Percentiles rank a stretch among this genome's conserved stretches.
These are phyloP conservation scores for Sula dactylatra DNA, from an alignment of 2,113 vertebrate genomes.

Conservation along the genomic window DNA sequence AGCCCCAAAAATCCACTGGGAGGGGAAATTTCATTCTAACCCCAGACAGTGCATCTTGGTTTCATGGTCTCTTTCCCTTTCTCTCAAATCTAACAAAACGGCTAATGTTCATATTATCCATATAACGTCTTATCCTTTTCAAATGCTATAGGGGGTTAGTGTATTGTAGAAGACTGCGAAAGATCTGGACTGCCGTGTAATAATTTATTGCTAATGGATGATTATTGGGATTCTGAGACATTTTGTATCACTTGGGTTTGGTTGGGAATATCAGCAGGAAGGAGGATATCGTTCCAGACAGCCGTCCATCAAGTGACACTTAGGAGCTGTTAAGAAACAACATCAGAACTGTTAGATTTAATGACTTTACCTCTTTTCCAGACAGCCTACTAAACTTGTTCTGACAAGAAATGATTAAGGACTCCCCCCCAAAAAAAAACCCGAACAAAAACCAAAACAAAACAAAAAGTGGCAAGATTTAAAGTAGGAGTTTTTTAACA, in stretches of 20 bases:
- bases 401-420: not conserved
- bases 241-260: not conserved
- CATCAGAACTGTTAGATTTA: not conserved
- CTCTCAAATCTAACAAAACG: not conserved
- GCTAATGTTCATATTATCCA: not conserved
- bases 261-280: not conserved
- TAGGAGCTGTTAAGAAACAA: not conserved
- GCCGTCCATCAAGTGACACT: not conserved
- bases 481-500: not conserved
- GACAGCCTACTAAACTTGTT: not conserved
- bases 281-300: not conserved
- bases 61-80: not conserved
- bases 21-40: not conserved
- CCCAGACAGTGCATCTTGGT: not conserved
- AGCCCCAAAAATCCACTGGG: not conserved
- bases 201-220: not conserved
- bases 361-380: not conserved
- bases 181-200: not conserved
- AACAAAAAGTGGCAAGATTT: not conserved
- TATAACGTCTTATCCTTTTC: not conserved
- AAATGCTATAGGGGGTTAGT: not conserved
- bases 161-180: not conserved
- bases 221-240: not conserved
- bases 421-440: rapidly evolving
- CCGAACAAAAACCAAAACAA: not conserved